Evolutionary conservation across 2,113 vertebrate genomes (phyloP).

Genomic region (Hipposideros armiger): DNA sequence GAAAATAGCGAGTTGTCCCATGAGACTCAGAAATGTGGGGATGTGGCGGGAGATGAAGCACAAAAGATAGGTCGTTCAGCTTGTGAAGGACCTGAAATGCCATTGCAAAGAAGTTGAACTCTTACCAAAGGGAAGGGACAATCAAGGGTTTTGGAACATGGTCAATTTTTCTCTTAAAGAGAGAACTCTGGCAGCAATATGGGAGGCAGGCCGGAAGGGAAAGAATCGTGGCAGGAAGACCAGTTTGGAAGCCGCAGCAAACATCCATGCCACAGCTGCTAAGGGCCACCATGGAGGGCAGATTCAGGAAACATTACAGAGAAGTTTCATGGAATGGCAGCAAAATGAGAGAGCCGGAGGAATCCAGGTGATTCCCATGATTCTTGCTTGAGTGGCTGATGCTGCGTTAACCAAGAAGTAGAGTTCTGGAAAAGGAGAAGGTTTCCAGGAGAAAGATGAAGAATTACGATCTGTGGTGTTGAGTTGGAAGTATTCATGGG

Average conservation of each 20-base stretch:
- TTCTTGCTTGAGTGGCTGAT: background rate
- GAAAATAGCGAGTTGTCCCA: background rate
- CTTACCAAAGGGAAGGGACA: background rate
- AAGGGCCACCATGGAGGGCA: background rate
- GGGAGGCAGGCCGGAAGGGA: background rate
- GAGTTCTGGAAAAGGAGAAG: background rate
- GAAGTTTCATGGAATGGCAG: background rate
- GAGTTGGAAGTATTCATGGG: background rate
- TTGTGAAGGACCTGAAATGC: background rate
- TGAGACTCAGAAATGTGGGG: background rate
- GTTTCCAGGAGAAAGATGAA: slow-evolving; percentile 30
- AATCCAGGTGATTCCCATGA: background rate
- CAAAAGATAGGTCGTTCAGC: background rate
- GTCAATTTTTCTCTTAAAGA: background rate
- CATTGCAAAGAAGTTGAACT: slow-evolving; percentile 13
- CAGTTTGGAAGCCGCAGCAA: background rate
- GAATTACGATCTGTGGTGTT: background rate
- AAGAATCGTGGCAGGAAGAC: background rate
- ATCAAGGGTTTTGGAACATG: background rate
- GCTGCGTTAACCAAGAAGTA: slow-evolving; percentile 8
- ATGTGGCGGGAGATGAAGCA: background rate
- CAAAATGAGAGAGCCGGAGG: background rate
- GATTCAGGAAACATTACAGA: background rate
- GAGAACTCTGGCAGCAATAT: background rate
- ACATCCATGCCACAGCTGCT: background rate